phyloP scores from a whole-genome alignment of 92 coral and sea anemone genomes.

The Paragorgia papillata region DNA sequence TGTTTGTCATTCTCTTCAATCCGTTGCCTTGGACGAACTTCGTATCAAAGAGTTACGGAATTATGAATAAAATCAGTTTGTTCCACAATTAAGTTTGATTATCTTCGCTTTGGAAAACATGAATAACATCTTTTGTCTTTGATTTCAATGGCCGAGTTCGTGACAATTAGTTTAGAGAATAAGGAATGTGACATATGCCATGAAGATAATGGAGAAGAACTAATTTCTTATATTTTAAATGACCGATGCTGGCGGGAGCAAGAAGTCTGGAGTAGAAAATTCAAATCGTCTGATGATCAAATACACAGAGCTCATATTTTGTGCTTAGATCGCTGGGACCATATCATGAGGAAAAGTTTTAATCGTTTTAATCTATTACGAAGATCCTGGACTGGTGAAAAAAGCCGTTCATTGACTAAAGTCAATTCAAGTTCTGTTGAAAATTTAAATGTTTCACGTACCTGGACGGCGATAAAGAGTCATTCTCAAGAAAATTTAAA shows the following conservation, averaged over 20 bases:
- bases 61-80: too few species aligned
- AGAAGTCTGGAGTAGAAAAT: conserved; percentile 27
- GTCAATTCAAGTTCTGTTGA: conserved; percentile 42
- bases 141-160: conserved; percentile 72
- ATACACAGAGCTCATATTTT: conserved; percentile 68
- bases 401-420: conserved; percentile 53
- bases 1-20: too few species aligned
- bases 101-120: too few species aligned
- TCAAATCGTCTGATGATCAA: conserved; percentile 36
- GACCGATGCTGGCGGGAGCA: conserved; percentile 62
- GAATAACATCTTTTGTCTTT: too few species aligned
- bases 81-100: too few species aligned
- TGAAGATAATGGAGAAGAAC: conserved; percentile 86
- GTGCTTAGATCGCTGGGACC: conserved; percentile 78
- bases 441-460: conserved; percentile 54
- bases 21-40: too few species aligned
- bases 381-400: conserved; percentile 75
- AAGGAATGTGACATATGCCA: conserved; percentile 80
- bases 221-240: conserved; percentile 75
- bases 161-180: conserved; percentile 77
- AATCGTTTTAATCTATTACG: conserved; percentile 61
- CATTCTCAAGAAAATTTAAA: background rate
- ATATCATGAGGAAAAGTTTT: conserved; percentile 66
- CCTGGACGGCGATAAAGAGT: conserved; percentile 5
- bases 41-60: too few species aligned